Conservation (phyloP, 2,888 invertebrate genomes). For the Drosophila multiciliata region DNA sequence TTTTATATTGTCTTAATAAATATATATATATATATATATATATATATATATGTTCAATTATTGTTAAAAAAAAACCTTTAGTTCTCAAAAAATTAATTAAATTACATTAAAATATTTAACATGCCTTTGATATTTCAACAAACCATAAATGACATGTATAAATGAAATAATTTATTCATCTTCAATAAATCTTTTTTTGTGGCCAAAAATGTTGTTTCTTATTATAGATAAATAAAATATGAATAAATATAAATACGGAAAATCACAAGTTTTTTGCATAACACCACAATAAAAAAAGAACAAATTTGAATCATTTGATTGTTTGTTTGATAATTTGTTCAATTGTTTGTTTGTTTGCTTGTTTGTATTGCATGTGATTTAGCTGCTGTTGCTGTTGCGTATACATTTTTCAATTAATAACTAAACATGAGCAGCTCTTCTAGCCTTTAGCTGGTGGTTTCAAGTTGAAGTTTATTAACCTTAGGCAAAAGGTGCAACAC, state of each 20-base stretch:
- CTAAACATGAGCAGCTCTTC: constrained; percentile 37
- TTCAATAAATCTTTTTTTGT: not conserved
- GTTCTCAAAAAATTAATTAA: not conserved
- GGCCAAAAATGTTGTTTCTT: not conserved
- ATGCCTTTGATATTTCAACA: not conserved
- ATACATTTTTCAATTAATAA: constrained; percentile 62
- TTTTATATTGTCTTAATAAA: not conserved
- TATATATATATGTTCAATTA: not conserved
- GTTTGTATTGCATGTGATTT: constrained; percentile 26
- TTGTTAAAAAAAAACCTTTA: not conserved
- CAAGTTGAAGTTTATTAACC: constrained; percentile 79
- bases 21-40: too few species aligned
- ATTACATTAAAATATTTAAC: not conserved
- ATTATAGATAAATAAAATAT: not conserved
- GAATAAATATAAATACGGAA: not conserved
- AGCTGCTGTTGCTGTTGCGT: constrained; percentile 8
- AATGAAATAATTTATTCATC: not conserved
- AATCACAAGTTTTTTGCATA: not conserved
- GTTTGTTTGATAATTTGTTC: constrained; percentile 17
- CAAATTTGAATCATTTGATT: constrained; percentile 44
- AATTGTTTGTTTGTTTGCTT: constrained; percentile 14
- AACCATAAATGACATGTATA: not conserved
- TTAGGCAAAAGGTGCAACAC: constrained; percentile 55
- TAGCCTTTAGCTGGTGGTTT: constrained; percentile 53
- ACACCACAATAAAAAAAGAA: constrained; percentile 16